Conservation (phyloP, 2,888 invertebrate genomes). For the Epicampocera succincta region DNA sequence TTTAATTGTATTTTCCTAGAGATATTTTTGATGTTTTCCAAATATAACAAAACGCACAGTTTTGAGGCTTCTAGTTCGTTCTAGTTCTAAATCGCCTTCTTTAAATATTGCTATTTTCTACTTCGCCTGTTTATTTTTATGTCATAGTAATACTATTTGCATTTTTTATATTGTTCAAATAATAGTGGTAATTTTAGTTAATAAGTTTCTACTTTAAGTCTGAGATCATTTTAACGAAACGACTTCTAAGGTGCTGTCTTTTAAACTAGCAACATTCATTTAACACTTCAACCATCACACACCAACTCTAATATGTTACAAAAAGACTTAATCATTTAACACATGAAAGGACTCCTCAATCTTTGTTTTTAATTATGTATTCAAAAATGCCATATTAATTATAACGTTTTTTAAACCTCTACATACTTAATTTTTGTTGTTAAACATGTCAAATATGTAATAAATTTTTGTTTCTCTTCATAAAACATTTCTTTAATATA, state of each 20-base stretch:
- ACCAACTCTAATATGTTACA: constrained; percentile 2
- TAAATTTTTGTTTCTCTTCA: constrained; percentile 13
- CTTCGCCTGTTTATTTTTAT: not conserved
- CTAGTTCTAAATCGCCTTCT: not conserved
- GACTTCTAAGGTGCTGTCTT: constrained; percentile 30
- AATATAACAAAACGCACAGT: no score
- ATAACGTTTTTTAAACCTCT: constrained; percentile 11
- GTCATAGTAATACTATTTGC: not conserved
- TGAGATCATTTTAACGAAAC: constrained; percentile 50
- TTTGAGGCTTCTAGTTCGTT: no score
- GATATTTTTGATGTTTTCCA: no score
- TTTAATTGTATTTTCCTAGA: no score
- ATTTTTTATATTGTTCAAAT: constrained; percentile 27
- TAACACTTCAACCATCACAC: not conserved
- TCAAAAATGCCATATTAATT: constrained; percentile 47
- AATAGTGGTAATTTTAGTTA: constrained; percentile 19
- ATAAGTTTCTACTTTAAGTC: constrained; percentile 42
- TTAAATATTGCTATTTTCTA: not conserved
- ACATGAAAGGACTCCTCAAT: constrained; percentile 3
- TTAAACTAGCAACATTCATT: not conserved
- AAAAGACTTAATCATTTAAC: constrained; percentile 7
- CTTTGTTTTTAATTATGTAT: not conserved
- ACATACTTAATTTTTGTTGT: constrained; percentile 25
- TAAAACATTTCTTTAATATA: constrained; percentile 11
- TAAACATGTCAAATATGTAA: not conserved